Evolutionary conservation across 1,140 invertebrate genomes (phyloP), one percentile per base, ranked within the genome.

Genomic region (Helicorthomorpha holstii): DNA sequence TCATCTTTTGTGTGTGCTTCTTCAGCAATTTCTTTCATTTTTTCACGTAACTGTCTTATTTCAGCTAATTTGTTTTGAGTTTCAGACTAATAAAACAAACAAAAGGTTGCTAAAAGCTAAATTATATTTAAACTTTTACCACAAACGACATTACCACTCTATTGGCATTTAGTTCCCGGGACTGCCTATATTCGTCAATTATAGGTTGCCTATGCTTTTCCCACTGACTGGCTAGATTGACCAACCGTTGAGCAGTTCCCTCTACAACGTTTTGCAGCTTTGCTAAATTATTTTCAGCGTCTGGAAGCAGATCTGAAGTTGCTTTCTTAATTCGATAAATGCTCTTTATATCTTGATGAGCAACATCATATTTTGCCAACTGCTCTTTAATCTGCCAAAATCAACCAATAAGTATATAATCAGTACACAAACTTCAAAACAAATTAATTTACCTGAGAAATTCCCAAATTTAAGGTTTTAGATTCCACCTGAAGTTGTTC

Each of bases 201-300:
- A 84, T 65, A 16, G 79, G 77, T 38, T 67, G 68, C 57, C 79
- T 69, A 54, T 80, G 76, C 55, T 76, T 72, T 54, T 82, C 78
- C 82, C 82, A 85, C 57, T 83, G 76, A 48, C 70, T 73, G 2
- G 75, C 75, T 54, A 83, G 66, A 55, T 66, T 72, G 10, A 77
- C 64, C 42, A 84, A 60, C 64, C 76, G 73, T 60, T 75, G 73
- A 26, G 71, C 69, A 58, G 72, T 76, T 16, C 67, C 64, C 54
- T 82, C 75, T 24, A 83, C 73, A 3, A 77, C 59, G 48, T 62
- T 61, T 65, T 78, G 70, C 26, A 81, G 58, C 65, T 82, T 82
- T 3, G 65, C 61, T 38, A 82, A 68, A 62, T 82, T 82, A 41
- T 73, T 71, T 44, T 79, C 76, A 7, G 72, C 73, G 59, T 79